These are phyloP conservation scores for Lanius collurio DNA, from an alignment of 2,113 vertebrate species.

Conservation along the genomic window DNA sequence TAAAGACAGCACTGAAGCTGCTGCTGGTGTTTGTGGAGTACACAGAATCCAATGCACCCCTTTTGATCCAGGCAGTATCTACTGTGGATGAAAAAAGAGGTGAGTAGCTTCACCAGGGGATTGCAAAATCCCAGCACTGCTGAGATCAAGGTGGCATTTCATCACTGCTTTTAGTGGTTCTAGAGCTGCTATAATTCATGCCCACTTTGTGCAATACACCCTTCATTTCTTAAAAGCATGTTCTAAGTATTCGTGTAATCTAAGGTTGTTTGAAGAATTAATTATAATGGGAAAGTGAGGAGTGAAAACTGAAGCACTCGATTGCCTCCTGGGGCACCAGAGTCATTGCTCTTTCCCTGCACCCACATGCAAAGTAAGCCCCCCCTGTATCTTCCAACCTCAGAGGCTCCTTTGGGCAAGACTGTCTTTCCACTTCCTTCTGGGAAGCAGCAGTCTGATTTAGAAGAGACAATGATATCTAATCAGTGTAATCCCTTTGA, in stretches of 20 bases:
- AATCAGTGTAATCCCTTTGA: constrained; percentile 64
- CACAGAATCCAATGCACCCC: constrained; percentile 83
- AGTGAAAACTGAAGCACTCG: not conserved
- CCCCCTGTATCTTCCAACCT: not conserved
- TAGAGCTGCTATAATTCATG: not conserved
- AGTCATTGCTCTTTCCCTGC: not conserved
- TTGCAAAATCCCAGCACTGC: not conserved
- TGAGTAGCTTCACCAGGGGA: constrained; percentile 47
- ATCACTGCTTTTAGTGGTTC: not conserved
- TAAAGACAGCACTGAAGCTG: constrained; percentile 94
- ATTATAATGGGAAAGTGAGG: not conserved
- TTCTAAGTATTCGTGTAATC: not conserved
- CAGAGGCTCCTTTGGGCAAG: not conserved
- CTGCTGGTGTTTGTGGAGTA: constrained; percentile 98
- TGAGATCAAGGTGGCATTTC: not conserved
- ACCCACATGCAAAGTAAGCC: not conserved
- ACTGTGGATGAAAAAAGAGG: constrained; percentile 84
- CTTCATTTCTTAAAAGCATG: not conserved
- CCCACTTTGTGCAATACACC: not conserved
- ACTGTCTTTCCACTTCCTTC: not conserved
- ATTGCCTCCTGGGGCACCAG: accelerated
- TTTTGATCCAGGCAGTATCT: constrained; percentile 85
- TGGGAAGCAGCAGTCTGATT: constrained; percentile 24
- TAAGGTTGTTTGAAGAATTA: not conserved
- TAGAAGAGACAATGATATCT: constrained; percentile 44